Conservation (phyloP, 2,888 invertebrate genomes). For the Himalopsyche anomala region DNA sequence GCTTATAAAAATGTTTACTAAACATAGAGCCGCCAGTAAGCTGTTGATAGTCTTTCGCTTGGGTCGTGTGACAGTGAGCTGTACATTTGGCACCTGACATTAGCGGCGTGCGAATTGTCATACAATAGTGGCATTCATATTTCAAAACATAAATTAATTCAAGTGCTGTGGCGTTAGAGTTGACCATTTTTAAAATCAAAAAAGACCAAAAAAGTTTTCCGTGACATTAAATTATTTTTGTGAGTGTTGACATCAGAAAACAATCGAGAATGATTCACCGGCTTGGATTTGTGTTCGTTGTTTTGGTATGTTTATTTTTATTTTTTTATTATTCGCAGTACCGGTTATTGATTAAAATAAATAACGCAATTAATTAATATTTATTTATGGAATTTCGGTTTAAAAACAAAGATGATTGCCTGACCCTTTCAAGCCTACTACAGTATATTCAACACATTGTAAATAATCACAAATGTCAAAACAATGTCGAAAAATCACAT, state of each 20-base stretch:
- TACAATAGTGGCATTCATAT: neutral
- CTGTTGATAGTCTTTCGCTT: conserved; percentile 2
- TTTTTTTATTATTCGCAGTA: neutral
- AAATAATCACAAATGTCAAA: no score
- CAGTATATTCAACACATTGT: no score
- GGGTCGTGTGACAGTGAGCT: neutral
- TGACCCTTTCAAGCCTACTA: no score
- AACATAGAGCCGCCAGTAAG: neutral
- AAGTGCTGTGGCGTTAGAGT: neutral
- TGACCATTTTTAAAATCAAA: neutral
- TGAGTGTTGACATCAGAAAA: neutral
- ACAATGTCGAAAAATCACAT: no score
- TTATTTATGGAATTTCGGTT: no score
- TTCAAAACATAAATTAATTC: neutral
- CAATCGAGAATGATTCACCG: neutral
- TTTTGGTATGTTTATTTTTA: conserved; percentile 21
- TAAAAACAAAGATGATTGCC: no score
- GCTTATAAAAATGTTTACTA: conserved; percentile 26
- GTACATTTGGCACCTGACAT: neutral
- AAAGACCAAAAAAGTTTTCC: neutral
- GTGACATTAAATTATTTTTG: neutral
- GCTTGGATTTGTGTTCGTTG: neutral
- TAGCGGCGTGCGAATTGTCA: neutral
- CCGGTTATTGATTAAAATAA: no score
- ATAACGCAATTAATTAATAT: no score